A percentile compares a stretch with the other conserved stretches of the same genome.
These are phyloP conservation scores for Pogona vitticeps DNA, from an alignment of 2,113 vertebrate genomes.

Conservation along the genomic window DNA sequence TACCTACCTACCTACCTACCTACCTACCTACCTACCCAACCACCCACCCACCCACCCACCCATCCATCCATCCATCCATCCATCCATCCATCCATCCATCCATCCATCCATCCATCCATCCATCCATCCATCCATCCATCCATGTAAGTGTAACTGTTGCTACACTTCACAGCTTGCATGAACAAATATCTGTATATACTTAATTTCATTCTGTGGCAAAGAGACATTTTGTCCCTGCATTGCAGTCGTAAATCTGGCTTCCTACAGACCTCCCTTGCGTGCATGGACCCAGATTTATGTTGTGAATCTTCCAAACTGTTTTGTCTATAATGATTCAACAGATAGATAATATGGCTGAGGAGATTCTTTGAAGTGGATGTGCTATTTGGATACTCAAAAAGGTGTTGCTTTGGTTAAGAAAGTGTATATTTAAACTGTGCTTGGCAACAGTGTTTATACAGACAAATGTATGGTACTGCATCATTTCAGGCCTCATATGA, in stretches of 20 bases:
- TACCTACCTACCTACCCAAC: too few species aligned
- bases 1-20: too few species aligned
- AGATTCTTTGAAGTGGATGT: slow-evolving; percentile 51
- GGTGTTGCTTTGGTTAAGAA: slow-evolving; percentile 20
- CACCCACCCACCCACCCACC: too few species aligned
- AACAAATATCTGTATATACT: slow-evolving; percentile 29
- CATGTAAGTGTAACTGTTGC: too few species aligned
- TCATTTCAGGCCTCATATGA: background rate
- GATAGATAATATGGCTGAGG: slow-evolving; percentile 45
- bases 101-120: too few species aligned
- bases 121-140: too few species aligned
- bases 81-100: too few species aligned
- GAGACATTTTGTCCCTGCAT: slow-evolving; percentile 39
- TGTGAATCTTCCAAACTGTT: slow-evolving; percentile 60
- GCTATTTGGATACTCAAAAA: slow-evolving; percentile 52
- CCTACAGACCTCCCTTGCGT: slow-evolving; percentile 46
- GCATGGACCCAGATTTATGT: slow-evolving; percentile 49
- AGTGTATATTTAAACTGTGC: slow-evolving; percentile 18
- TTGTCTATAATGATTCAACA: slow-evolving; percentile 50
- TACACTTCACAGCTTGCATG: slow-evolving; percentile 18
- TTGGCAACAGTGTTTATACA: slow-evolving; percentile 25
- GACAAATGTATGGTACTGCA: background rate
- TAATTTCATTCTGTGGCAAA: slow-evolving; percentile 37
- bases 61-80: too few species aligned
- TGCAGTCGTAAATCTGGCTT: slow-evolving; percentile 53